Conservation (phyloP, 2,888 invertebrate genomes). For the Microctonus brassicae region DNA sequence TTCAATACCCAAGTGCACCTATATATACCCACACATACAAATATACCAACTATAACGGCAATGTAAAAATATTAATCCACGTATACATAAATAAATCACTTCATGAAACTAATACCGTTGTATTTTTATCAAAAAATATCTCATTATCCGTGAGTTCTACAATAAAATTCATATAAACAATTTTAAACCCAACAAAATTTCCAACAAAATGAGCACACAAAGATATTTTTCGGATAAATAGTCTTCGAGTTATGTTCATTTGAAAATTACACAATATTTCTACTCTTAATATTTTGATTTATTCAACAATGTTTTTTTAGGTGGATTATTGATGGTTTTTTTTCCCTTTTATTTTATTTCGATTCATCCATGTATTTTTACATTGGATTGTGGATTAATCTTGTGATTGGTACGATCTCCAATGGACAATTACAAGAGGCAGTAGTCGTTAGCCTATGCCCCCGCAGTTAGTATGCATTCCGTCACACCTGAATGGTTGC, state of each 20-base stretch:
- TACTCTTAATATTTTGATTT: not conserved
- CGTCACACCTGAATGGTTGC: slow-evolving; percentile 64
- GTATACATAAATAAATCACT: not conserved
- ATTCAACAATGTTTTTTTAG: not conserved
- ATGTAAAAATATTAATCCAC: not conserved
- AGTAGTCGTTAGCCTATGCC: slow-evolving; percentile 67
- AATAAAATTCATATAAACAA: not conserved
- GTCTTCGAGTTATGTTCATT: not conserved
- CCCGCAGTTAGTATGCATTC: slow-evolving; percentile 62
- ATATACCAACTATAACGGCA: not conserved
- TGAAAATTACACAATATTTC: not conserved
- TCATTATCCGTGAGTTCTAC: not conserved
- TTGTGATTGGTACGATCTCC: slow-evolving; percentile 55
- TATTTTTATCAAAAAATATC: not conserved
- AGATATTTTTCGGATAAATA: not conserved
- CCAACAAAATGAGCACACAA: not conserved
- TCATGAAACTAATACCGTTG: not conserved
- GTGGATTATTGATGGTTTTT: not conserved
- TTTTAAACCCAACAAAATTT: not conserved
- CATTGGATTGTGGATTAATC: not conserved
- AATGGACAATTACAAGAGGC: slow-evolving; percentile 65
- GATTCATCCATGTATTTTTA: not conserved
- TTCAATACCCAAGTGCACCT: slow-evolving; percentile 5
- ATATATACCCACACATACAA: not conserved
- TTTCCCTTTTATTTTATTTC: not conserved